Percentiles rank a stretch among this genome's conserved stretches.
Evolutionary conservation across 2,888 invertebrate genomes (phyloP).

Genomic region (Lasioglossum calceatum): DNA sequence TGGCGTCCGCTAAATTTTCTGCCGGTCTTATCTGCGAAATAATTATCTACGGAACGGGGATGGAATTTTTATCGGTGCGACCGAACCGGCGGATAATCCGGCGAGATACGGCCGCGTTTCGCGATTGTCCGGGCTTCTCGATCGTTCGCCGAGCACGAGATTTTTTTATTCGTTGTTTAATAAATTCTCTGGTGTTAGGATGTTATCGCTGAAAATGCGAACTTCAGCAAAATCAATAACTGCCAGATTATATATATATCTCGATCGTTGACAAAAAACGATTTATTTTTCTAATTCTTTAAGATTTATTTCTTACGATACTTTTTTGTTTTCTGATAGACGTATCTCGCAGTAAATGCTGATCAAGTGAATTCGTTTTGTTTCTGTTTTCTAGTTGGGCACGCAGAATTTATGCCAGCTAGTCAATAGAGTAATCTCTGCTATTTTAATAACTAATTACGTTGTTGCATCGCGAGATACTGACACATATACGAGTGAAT

Average conservation of each 20-base stretch:
- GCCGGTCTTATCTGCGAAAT: conserved; percentile 49
- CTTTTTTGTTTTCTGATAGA: background rate
- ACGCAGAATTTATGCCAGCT: background rate
- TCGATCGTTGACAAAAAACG: background rate
- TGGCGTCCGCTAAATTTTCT: conserved; percentile 45
- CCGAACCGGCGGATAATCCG: background rate
- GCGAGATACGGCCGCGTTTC: background rate
- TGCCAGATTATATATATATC: too few relatives aligned
- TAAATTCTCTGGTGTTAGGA: background rate
- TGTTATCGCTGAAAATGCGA: background rate
- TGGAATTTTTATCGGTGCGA: conserved; percentile 50
- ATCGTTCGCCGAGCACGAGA: background rate
- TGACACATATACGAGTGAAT: background rate
- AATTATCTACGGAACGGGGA: conserved; percentile 38
- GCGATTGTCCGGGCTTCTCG: background rate
- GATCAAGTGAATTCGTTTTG: background rate
- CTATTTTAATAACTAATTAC: background rate
- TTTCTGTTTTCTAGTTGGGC: background rate
- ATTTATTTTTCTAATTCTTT: background rate
- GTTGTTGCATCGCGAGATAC: background rate
- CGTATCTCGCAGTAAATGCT: background rate
- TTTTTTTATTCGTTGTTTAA: background rate
- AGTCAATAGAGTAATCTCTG: background rate
- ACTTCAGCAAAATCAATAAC: background rate
- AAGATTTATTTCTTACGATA: background rate